A percentile compares a stretch with the other conserved stretches of the same genome.
Evolutionary conservation across 1,140 invertebrate species (phyloP).

Genomic region (Halesus radiatus): DNA sequence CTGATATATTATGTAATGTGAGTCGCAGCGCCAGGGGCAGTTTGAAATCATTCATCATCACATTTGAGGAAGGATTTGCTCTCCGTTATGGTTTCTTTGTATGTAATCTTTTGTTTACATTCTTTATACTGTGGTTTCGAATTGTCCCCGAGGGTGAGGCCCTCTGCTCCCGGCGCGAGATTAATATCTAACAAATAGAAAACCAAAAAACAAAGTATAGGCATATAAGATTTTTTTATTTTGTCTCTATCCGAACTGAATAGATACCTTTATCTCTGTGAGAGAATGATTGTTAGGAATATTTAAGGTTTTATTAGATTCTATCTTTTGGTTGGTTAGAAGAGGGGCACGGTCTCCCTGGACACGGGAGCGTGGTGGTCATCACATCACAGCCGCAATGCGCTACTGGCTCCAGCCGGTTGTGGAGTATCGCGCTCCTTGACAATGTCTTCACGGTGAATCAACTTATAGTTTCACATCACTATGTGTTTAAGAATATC

Average conservation of each 20-base stretch:
- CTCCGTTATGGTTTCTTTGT: constrained; percentile 37
- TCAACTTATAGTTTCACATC: constrained; percentile 55
- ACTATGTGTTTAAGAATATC: constrained; percentile 48
- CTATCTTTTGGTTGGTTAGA: constrained; percentile 26
- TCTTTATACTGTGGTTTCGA: constrained; percentile 34
- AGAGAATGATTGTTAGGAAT: constrained; percentile 54
- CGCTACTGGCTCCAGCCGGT: constrained; percentile 3
- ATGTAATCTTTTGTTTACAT: constrained; percentile 46
- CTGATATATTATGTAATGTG: constrained; percentile 50
- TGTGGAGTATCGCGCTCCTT: constrained; percentile 11
- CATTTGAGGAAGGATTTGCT: constrained; percentile 5
- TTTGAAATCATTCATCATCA: constrained; percentile 29
- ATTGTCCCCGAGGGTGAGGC: constrained; percentile 15
- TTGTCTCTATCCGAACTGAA: constrained; percentile 57
- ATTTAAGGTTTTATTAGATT: constrained; percentile 42
- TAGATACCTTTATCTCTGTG: constrained; percentile 54
- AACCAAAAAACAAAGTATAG: constrained; percentile 55
- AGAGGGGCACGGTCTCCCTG: background rate
- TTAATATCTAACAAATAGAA: constrained; percentile 48
- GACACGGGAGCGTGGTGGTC: background rate
- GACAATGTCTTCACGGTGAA: constrained; percentile 43
- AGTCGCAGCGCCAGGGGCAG: constrained; percentile 13
- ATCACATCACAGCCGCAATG: background rate
- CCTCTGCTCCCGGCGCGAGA: constrained; percentile 31
- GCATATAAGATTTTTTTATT: constrained; percentile 56